A percentile compares a stretch with the other conserved stretches of the same genome.
These are phyloP conservation scores for Falcaria lacertinaria DNA, from an alignment of 2,888 invertebrate species.

Conservation along the genomic window DNA sequence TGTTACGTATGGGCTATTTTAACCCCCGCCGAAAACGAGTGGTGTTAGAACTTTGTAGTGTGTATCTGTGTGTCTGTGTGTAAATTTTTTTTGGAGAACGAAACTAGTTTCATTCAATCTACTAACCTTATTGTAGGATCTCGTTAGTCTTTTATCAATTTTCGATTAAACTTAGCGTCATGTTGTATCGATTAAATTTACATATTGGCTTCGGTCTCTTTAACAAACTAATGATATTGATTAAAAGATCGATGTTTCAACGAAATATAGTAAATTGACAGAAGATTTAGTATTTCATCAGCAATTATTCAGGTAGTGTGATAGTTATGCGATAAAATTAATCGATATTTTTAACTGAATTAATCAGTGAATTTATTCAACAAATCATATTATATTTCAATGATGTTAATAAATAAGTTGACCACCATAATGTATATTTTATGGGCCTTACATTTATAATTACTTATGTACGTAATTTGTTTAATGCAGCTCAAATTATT, in stretches of 20 bases:
- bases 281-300: constrained; percentile 15
- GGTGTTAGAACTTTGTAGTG: no score
- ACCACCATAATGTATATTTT: no score
- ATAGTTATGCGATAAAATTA: no score
- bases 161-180: constrained; percentile 24
- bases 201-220: constrained; percentile 12
- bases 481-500: no score
- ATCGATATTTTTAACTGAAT: background rate
- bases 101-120: constrained; percentile 44
- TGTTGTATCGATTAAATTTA: constrained; percentile 9
- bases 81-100: no score
- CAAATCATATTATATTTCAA: background rate
- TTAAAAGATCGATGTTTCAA: constrained; percentile 20
- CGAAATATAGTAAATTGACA: constrained; percentile 9
- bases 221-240: constrained; percentile 26
- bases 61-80: no score
- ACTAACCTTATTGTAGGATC: constrained; percentile 46
- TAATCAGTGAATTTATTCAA: constrained; percentile 1
- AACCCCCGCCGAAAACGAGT: no score
- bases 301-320: constrained; percentile 10
- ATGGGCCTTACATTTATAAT: no score
- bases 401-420: no score
- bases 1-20: no score
- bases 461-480: no score
- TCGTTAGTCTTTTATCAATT: constrained; percentile 27